Percentiles rank a stretch among this genome's conserved stretches.
These are phyloP conservation scores for Aricia agestis DNA, from an alignment of 1,140 invertebrate genomes.

Conservation along the genomic window DNA sequence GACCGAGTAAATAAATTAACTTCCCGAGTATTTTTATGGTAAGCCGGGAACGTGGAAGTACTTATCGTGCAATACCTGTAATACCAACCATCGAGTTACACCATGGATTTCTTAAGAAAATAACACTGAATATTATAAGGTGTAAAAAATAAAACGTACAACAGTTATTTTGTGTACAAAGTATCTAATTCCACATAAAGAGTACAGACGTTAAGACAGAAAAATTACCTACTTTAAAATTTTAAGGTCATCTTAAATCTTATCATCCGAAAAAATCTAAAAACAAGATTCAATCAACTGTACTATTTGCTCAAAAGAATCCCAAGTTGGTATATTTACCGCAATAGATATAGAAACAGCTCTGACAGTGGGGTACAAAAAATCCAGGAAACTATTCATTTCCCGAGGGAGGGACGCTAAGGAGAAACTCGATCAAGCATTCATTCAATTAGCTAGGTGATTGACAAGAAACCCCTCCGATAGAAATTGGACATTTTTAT, in stretches of 20 bases:
- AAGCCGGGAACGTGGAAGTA: neutral
- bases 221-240: no score
- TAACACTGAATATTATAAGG: neutral
- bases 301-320: no score
- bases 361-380: constrained; percentile 15
- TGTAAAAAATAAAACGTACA: no score
- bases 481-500: constrained; percentile 26
- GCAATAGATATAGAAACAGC: neutral
- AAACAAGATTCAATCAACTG: no score
- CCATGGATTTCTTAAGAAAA: neutral
- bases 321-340: neutral
- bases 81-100: neutral
- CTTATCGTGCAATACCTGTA: neutral
- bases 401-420: constrained; percentile 32
- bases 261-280: no score
- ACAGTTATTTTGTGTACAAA: no score
- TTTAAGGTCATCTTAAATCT: no score
- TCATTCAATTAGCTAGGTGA: constrained; percentile 51
- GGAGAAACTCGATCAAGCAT: constrained; percentile 42
- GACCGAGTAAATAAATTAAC: constrained; percentile 52
- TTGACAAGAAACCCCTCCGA: constrained; percentile 39
- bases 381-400: constrained; percentile 37
- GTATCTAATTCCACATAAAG: no score
- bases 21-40: constrained; percentile 28
- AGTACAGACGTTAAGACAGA: no score